Evolutionary conservation across 2,113 vertebrate species (phyloP).

Genomic region (Zosterops pallidus): DNA sequence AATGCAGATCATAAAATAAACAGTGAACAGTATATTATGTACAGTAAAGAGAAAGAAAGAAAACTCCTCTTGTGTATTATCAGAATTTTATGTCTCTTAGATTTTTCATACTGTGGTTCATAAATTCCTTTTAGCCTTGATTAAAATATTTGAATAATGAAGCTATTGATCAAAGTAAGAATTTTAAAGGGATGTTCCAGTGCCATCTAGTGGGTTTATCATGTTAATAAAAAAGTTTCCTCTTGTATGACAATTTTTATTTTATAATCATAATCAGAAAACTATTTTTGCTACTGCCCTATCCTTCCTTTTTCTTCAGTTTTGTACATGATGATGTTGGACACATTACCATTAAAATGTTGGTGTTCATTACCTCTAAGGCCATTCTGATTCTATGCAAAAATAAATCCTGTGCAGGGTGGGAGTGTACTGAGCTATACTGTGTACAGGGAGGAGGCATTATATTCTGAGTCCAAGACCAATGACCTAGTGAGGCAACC

Average conservation of each 20-base stretch:
- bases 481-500: background rate
- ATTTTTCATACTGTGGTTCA: background rate
- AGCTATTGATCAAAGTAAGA: background rate
- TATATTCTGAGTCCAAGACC: background rate
- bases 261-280: background rate
- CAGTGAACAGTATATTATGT: background rate
- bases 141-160: background rate
- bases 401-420: background rate
- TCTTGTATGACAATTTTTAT: background rate
- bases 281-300: background rate
- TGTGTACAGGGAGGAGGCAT: background rate
- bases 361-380: background rate
- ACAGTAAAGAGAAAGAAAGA: background rate
- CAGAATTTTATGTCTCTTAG: background rate
- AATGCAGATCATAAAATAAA: background rate
- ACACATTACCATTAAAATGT: background rate
- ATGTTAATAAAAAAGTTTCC: background rate
- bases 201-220: slow-evolving; percentile 50
- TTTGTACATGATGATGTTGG: background rate
- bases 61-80: background rate
- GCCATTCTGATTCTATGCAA: background rate
- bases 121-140: background rate
- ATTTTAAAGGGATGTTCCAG: background rate
- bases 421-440: background rate
- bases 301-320: background rate